These are phyloP conservation scores for Pecten maximus DNA, from an alignment of 2,888 invertebrate species.

Conservation along the genomic window DNA sequence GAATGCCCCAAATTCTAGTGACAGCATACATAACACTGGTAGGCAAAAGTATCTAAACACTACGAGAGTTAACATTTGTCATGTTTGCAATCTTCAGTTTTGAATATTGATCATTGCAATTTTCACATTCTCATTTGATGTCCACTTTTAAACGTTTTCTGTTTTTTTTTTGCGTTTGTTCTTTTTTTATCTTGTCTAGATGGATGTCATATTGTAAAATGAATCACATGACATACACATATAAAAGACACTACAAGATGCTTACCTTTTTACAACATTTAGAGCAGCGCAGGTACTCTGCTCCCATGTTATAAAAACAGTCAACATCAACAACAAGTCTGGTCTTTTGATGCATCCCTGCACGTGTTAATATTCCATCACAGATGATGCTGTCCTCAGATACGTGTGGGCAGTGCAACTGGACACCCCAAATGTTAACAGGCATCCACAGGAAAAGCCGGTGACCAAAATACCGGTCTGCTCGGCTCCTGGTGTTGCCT, in stretches of 20 bases:
- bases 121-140: too few relatives aligned
- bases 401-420: constrained; percentile 31
- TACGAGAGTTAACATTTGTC: too few relatives aligned
- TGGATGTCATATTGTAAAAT: too few relatives aligned
- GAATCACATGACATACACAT: too few relatives aligned
- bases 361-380: constrained; percentile 43
- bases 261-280: constrained; percentile 49
- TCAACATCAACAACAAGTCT: constrained; percentile 63
- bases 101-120: too few relatives aligned
- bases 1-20: too few relatives aligned
- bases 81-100: too few relatives aligned
- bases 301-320: constrained; percentile 57
- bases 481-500: neutral
- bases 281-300: constrained; percentile 58
- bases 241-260: neutral
- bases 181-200: too few relatives aligned
- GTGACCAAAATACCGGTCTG: constrained; percentile 41
- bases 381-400: neutral
- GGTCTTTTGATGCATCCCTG: constrained; percentile 54
- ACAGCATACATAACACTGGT: too few relatives aligned
- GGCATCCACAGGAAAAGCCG: constrained; percentile 49
- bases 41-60: too few relatives aligned
- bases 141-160: too few relatives aligned
- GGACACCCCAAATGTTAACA: constrained; percentile 4
- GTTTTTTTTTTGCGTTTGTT: too few relatives aligned